Percentiles rank a stretch among this genome's conserved stretches.
Evolutionary conservation across 2,888 invertebrate species (phyloP).

Genomic region (Tetragonisca angustula): DNA sequence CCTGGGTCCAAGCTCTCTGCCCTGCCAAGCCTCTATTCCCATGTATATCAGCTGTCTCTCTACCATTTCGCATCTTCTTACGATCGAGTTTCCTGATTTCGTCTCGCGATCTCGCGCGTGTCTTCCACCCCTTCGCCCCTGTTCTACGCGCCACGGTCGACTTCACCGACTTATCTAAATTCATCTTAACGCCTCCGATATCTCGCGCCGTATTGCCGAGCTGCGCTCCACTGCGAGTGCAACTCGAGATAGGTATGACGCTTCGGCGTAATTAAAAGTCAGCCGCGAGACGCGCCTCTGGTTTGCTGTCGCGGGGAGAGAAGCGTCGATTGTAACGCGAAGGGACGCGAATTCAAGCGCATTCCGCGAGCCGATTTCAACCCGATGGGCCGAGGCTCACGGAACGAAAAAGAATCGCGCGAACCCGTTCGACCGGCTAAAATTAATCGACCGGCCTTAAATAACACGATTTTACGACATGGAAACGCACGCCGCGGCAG

Average conservation of each 20-base stretch:
- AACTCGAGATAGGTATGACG: neutral
- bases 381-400: neutral
- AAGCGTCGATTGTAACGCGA: neutral
- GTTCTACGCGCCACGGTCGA: neutral
- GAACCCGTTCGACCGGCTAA: conserved; percentile 62
- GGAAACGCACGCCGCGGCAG: conserved; percentile 55
- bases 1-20: conserved; percentile 63
- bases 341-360: neutral
- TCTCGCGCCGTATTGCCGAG: neutral
- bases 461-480: conserved; percentile 66
- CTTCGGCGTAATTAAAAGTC: conserved; percentile 12
- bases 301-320: neutral
- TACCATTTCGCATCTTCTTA: conserved; percentile 53
- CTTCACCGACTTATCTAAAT: conserved; percentile 29
- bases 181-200: conserved; percentile 12
- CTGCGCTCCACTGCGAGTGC: neutral
- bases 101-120: conserved; percentile 39
- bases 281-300: neutral
- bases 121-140: neutral
- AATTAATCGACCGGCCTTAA: conserved; percentile 71
- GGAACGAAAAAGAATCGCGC: conserved; percentile 4
- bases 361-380: neutral
- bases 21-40: conserved; percentile 67
- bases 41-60: conserved; percentile 76
- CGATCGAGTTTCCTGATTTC: conserved; percentile 61